Evolutionary conservation across 2,888 invertebrate species (phyloP), one percentile per base, ranked within the genome.

Genomic region (Celastrina argiolus): DNA sequence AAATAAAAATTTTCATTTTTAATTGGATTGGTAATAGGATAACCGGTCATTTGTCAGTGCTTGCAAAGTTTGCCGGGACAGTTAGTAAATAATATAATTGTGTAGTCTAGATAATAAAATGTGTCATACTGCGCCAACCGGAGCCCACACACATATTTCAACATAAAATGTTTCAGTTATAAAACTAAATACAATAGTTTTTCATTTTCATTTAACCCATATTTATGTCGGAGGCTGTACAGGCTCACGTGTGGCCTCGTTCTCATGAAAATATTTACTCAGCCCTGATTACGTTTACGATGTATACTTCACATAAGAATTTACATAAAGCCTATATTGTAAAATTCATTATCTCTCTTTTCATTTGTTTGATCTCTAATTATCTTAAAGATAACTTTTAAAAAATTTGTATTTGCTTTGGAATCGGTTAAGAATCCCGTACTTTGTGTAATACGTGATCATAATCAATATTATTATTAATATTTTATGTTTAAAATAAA

Each of bases 131-230:
- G 22, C 22, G 51, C 12, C 4, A 22, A 22, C 12, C 12, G 22
- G 51, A 7, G 1, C 18, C 51, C 22, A 10, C 12, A 51, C 42
- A 45, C 42, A 51, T 51, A 51, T 51, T 51, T 51, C 51, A 51
- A 22, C 18, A 51, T 51, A 22, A 51, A 51, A 51, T 51, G 51
- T 51, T 51, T 16, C 51, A 51, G 18, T 51, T 22, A 22, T 51
- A 51, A 51, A 51, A 51, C 12, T 51, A 51, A 36, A 26, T 51
- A 51, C 51, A 51, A 26, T 51, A 51, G 51, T 51, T 51, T 51
- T 51, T 51, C 51, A 51, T 51, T 51, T 51, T 51, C 51, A 59
- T 59, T 34, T 59, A 59, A 59, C 34, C 59, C 18, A 59, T 31
- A 31, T 59, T 59, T 34, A 51, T 51, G 12, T 3, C n/a, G 51